Base-by-base conservation (phyloP, 2,888 invertebrate species). In the Leptinotarsa haldemani region DNA sequence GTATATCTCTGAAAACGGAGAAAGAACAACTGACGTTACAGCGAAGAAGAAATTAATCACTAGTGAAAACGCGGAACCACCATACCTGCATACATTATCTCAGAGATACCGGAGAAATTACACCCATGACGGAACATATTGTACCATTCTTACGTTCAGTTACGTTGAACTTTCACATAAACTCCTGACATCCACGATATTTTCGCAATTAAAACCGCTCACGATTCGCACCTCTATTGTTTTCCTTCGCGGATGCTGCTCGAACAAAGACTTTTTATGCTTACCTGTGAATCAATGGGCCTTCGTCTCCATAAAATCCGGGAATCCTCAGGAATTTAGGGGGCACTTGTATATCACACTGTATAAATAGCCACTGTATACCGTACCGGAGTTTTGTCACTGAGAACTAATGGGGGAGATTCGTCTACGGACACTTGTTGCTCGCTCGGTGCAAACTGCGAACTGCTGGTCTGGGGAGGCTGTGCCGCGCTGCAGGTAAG, bases 141-240 rank as follows among this genome's bases (percentile, higher is more conserved):
- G 65, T 56, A 65, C 65, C 65, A 65, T 56, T 70, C 70, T 65
- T 30, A 9, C 50, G 18, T n/a, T 40, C 40, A 40, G 70, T 70
- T 65, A 70, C 70, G 53, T 65, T 70, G 70, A 70, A 70, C 70
- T 70, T 70, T 70, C 70, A 47, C 65, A 70, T 46, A 65, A 52
- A 70, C 65, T 64, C 18, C 22, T n/a, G 68, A 56, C 68, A 67
- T 67, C 67, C 12, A 9, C 13, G 16, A 30, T 50, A 15, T 66
- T 66, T 66, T 52, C 66, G 66, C 66, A 66, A 66, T 25, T 48
- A 40, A 40, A 61, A 25, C 47, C 50, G 22, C 16, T 25, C 50
- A 20, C 50, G 30, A 30, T 15, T 25, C 58, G 40, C 25, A 56
- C 15, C 22, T 50, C 50, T 66, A 66, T 66, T 47, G 61, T 61